Conservation (phyloP, 2,888 invertebrate genomes). For the Halictus quadricinctus region DNA sequence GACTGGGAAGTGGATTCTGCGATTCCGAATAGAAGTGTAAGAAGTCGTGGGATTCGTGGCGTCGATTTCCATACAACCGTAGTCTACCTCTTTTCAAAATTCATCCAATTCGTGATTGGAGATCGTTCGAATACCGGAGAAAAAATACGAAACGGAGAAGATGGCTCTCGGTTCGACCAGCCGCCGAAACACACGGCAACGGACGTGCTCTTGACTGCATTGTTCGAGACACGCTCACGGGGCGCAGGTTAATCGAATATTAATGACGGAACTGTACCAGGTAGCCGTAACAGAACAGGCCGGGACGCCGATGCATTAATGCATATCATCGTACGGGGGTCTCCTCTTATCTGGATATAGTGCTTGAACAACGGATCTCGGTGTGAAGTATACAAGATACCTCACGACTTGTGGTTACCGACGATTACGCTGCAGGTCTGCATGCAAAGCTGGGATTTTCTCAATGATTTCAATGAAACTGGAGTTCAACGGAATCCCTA, state of each 20-base stretch:
- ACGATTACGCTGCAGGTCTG: background rate
- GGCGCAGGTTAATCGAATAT: constrained; percentile 69
- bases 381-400: constrained; percentile 67
- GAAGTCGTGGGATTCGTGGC: background rate
- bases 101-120: constrained; percentile 17
- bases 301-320: constrained; percentile 72
- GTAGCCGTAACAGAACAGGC: constrained; percentile 71
- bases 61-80: constrained; percentile 29
- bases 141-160: background rate
- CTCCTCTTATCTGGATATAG: constrained; percentile 70
- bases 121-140: background rate
- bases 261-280: constrained; percentile 72
- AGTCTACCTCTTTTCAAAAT: background rate
- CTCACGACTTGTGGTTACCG: constrained; percentile 59
- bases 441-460: background rate
- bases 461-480: background rate
- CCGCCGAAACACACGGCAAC: constrained; percentile 18
- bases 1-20: background rate
- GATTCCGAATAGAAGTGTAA: background rate
- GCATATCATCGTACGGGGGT: constrained; percentile 71
- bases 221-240: constrained; percentile 43
- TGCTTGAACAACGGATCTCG: constrained; percentile 73
- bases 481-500: background rate
- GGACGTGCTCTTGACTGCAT: constrained; percentile 42
- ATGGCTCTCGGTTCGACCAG: constrained; percentile 9